phyloP scores from a whole-genome alignment of 2,888 invertebrate species.

The Diachrysia chrysitis region DNA sequence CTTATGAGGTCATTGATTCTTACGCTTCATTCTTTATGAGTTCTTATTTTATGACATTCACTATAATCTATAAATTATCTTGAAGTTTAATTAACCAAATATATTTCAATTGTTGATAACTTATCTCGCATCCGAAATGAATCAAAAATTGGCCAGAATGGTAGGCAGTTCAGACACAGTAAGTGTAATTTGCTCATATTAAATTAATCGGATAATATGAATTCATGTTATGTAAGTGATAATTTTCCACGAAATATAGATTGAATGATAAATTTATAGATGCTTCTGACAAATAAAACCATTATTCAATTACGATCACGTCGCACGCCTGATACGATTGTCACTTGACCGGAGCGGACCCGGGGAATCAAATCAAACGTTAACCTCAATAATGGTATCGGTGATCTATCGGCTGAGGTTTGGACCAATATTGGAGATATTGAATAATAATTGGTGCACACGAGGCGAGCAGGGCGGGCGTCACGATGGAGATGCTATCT shows the following conservation, averaged over 20 bases:
- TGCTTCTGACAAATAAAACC: constrained; percentile 71
- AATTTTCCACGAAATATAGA: constrained; percentile 56
- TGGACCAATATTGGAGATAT: constrained; percentile 74
- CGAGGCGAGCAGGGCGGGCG: constrained; percentile 68
- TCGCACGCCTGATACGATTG: constrained; percentile 72
- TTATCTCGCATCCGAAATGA: constrained; percentile 66
- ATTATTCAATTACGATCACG: constrained; percentile 80
- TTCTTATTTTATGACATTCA: constrained; percentile 44
- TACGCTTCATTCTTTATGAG: constrained; percentile 56
- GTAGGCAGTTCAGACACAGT: constrained; percentile 56
- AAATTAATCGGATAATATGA: constrained; percentile 43
- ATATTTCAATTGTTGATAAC: constrained; percentile 65
- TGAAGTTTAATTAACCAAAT: constrained; percentile 59
- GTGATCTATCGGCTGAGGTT: constrained; percentile 61
- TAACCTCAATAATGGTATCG: constrained; percentile 77
- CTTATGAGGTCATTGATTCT: constrained; percentile 65
- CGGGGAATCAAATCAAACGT: constrained; percentile 74
- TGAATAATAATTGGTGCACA: constrained; percentile 88
- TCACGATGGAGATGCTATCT: constrained; percentile 86
- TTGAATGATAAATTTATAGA: constrained; percentile 72
- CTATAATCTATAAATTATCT: constrained; percentile 28
- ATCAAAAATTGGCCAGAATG: constrained; percentile 73
- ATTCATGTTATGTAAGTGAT: constrained; percentile 56
- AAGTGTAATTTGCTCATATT: constrained; percentile 49
- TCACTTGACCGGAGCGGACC: constrained; percentile 80